These are phyloP conservation scores for Aphrophora alni DNA, from an alignment of 2,888 invertebrate genomes.

Conservation along the genomic window DNA sequence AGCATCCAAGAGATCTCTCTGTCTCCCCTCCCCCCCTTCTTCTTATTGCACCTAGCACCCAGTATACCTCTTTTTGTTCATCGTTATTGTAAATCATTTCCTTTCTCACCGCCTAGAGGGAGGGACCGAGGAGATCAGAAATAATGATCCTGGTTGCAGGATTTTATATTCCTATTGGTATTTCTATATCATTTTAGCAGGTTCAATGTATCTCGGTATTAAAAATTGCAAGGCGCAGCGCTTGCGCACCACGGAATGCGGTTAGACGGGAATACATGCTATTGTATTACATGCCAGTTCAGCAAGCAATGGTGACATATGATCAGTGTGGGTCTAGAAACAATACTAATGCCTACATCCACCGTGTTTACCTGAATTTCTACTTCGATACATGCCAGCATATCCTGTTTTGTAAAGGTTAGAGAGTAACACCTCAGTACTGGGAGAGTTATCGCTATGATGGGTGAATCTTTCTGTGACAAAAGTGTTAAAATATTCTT, in stretches of 20 bases:
- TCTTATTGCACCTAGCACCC: not conserved
- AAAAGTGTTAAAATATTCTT: too few species aligned
- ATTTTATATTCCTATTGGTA: slow-evolving; percentile 34
- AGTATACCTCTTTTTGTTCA: slow-evolving; percentile 15
- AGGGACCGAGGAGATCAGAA: slow-evolving; percentile 29
- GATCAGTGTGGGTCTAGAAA: slow-evolving; percentile 3
- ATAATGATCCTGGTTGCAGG: slow-evolving; percentile 25
- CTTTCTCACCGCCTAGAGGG: slow-evolving; percentile 4
- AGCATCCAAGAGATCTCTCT: not conserved
- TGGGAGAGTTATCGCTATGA: not conserved
- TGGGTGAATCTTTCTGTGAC: too few species aligned
- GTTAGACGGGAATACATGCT: not conserved
- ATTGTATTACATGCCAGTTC: slow-evolving; percentile 7
- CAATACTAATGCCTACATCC: not conserved
- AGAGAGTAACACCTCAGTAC: not conserved
- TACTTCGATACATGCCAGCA: not conserved
- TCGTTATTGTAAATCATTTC: slow-evolving; percentile 32
- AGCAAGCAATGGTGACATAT: not conserved
- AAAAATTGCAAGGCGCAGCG: not conserved
- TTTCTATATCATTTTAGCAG: slow-evolving; percentile 42
- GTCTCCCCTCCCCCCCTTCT: not conserved
- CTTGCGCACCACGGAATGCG: not conserved
- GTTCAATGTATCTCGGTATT: slow-evolving; percentile 23
- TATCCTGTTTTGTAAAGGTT: not conserved
- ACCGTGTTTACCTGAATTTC: not conserved